Percentiles rank a stretch among this genome's conserved stretches.
Conservation (phyloP, 2,797 vertebrate species). For the Gila robusta region DNA sequence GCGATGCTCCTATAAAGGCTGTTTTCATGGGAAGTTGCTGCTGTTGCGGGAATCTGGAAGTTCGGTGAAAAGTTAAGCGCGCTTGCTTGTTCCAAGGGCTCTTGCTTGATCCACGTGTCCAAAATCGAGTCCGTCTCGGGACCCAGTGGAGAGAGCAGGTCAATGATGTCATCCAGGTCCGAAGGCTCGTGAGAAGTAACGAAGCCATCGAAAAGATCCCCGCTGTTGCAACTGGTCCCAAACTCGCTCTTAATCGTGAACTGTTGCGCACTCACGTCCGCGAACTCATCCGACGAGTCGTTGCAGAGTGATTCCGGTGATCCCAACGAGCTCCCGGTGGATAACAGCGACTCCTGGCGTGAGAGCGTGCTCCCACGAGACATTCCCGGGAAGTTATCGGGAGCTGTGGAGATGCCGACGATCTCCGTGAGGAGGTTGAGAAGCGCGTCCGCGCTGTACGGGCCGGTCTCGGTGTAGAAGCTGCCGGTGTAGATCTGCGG, state of each 20-base stretch:
- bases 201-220: constrained; percentile 72
- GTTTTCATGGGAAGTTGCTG: constrained; percentile 66
- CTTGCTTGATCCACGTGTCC: constrained; percentile 75
- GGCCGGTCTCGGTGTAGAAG: constrained; percentile 84
- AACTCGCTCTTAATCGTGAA: constrained; percentile 82
- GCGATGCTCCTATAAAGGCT: constrained; percentile 56
- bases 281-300: constrained; percentile 68
- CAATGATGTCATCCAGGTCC: constrained; percentile 76
- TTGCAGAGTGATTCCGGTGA: constrained; percentile 71
- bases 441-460: constrained; percentile 89
- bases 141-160: constrained; percentile 69
- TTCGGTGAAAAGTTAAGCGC: constrained; percentile 49
- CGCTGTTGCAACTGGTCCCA: constrained; percentile 73
- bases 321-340: constrained; percentile 62
- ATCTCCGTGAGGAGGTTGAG: constrained; percentile 95
- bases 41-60: constrained; percentile 62
- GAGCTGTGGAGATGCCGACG: constrained; percentile 83
- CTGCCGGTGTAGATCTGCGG: constrained; percentile 84
- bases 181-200: constrained; percentile 63
- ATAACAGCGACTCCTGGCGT: constrained; percentile 72
- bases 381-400: constrained; percentile 64
- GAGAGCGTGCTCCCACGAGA: constrained; percentile 25
- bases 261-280: constrained; percentile 40
- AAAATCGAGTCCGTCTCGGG: constrained; percentile 66
- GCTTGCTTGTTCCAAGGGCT: constrained; percentile 68